Conservation (phyloP, 1,140 invertebrate species). For the Ericerus pela region DNA sequence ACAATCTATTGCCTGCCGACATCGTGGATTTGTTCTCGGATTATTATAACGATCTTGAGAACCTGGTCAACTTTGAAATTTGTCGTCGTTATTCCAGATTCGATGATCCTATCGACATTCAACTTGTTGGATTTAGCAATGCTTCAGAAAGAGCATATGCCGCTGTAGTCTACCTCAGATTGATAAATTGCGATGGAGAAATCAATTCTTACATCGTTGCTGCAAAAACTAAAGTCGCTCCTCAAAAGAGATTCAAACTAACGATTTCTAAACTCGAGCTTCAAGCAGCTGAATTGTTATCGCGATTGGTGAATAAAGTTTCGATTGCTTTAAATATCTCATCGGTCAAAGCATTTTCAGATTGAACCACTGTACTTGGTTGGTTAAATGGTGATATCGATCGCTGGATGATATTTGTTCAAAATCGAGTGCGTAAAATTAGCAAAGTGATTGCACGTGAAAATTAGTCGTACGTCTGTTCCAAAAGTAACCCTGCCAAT, state of each 20-base stretch:
- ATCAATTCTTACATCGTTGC: constrained; percentile 15
- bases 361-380: constrained; percentile 26
- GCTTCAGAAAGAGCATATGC: background rate
- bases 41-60: background rate
- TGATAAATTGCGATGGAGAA: background rate
- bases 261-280: constrained; percentile 19
- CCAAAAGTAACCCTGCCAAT: constrained; percentile 24
- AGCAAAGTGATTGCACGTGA: background rate
- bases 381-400: constrained; percentile 25
- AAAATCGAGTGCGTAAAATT: background rate
- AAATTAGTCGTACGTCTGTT: constrained; percentile 23
- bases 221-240: constrained; percentile 19
- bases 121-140: background rate
- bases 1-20: constrained; percentile 26
- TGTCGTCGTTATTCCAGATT: background rate
- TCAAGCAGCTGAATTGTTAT: constrained; percentile 20
- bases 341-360: constrained; percentile 19
- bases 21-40: constrained; percentile 7
- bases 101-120: background rate
- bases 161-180: constrained; percentile 7
- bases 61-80: background rate
- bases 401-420: constrained; percentile 22
- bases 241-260: constrained; percentile 15
- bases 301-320: background rate
- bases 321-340: background rate